Evolutionary conservation across 2,113 vertebrate species (phyloP).

Genomic region (Naja naja): DNA sequence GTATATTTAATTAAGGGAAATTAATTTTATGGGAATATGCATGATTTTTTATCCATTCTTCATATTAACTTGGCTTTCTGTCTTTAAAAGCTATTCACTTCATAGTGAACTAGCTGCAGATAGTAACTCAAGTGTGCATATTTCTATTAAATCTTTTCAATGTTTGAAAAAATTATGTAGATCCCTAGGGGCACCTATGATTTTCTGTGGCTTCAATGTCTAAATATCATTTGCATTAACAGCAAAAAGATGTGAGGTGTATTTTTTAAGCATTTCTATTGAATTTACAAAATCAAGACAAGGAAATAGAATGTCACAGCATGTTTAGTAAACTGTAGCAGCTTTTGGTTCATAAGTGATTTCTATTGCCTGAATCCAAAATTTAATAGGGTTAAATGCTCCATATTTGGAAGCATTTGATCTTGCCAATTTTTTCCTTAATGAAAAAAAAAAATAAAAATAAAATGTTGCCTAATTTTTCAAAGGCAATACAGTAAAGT

Average conservation of each 20-base stretch:
- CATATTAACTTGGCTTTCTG: not conserved
- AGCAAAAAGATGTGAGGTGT: not conserved
- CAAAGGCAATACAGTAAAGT: not conserved
- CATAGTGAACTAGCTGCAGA: not conserved
- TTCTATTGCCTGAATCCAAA: not conserved
- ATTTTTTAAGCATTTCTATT: not conserved
- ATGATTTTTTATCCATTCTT: not conserved
- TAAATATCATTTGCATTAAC: not conserved
- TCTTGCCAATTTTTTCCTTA: not conserved
- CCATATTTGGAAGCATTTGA: not conserved
- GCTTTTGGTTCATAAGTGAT: not conserved
- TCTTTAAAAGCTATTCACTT: not conserved
- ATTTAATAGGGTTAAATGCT: not conserved
- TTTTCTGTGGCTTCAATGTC: not conserved
- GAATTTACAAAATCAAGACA: not conserved
- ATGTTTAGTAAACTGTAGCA: not conserved
- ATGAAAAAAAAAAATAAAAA: slow-evolving; percentile 6
- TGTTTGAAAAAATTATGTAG: not conserved
- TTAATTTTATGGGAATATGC: not conserved
- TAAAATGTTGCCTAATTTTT: not conserved
- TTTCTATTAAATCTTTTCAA: not conserved
- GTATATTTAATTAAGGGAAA: not conserved
- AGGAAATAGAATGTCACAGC: not conserved
- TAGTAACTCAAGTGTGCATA: not conserved
- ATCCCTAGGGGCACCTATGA: not conserved